phyloP scores from a whole-genome alignment of 2,113 vertebrate species.

The Hippocampus guttulatus region DNA sequence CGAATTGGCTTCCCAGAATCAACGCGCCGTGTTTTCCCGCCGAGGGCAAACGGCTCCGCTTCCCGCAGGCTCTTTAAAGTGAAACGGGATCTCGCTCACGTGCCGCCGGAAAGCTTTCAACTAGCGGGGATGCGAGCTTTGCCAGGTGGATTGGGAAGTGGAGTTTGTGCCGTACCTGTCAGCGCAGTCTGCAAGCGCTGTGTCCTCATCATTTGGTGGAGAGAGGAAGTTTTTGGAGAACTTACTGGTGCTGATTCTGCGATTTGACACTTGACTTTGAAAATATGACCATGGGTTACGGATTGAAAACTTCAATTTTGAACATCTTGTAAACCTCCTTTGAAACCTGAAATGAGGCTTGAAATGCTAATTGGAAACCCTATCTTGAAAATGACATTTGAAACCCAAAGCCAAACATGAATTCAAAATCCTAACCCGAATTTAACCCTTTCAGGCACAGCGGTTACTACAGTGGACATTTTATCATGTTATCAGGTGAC shows the following conservation, averaged over 20 bases:
- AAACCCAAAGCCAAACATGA: background rate
- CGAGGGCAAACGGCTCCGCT: conserved; percentile 68
- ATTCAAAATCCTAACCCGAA: background rate
- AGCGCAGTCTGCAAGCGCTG: background rate
- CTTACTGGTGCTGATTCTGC: background rate
- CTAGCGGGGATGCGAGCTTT: conserved; percentile 58
- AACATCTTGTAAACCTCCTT: background rate
- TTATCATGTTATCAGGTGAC: too few species aligned
- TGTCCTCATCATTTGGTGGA: background rate
- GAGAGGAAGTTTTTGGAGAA: background rate
- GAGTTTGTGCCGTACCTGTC: background rate
- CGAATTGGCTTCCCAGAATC: conserved; percentile 74
- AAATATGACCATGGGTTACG: background rate
- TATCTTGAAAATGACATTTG: background rate
- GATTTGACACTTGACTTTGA: background rate
- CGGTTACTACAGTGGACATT: too few species aligned
- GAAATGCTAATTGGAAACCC: background rate
- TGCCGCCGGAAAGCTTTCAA: conserved; percentile 74
- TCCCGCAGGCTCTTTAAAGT: conserved; percentile 78
- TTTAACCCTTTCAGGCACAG: too few species aligned
- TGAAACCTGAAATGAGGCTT: background rate
- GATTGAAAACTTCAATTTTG: background rate
- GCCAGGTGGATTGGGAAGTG: conserved; percentile 57
- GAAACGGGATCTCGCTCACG: conserved; percentile 66
- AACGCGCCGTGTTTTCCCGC: conserved; percentile 73